Evolutionary conservation across 2,888 invertebrate genomes (phyloP), one percentile per base, ranked within the genome.

Genomic region (Trissonchulus latispiculum): DNA sequence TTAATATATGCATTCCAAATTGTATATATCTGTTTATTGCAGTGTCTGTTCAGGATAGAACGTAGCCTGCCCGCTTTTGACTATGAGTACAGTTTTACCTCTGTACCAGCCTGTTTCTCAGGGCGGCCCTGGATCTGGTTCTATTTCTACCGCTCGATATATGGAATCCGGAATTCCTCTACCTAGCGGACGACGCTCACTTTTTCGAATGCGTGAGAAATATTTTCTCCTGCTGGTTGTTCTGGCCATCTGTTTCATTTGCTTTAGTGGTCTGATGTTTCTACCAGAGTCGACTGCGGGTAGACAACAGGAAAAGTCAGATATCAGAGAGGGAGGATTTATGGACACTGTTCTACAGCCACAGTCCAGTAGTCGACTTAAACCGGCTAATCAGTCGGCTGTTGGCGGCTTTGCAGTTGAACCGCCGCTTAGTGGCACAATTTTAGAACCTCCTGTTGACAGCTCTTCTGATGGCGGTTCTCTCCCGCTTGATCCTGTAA

Each of bases 141-240:
- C n/a, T n/a, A n/a, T n/a, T n/a, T n/a, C n/a, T n/a, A n/a, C n/a
- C n/a, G n/a, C n/a, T n/a, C 48, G 48, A 8, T 48, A 48, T 23
- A 8, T 48, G 8, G 8, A 48, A 8, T 15, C 48, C 8, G 48
- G 48, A 8, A 23, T 48, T 8, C 48, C 48, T 8, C 48, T 48
- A 23, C 48, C 48, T 8, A 15, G 8, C 23, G 48, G 48, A 23
- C 8, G 48, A 23, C 8, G 48, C 8, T 48, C 48, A 15, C 48
- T 48, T 8, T 48, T 61, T 31, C 36, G 70, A n/a, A 2, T 70
- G 70, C 37, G 70, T 28, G 72, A 71, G 36, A 71, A 62, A 61
- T 33, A 61, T 32, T 23, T 72, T 18, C 15, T 72, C 36, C 48
- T 48, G 8, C 8, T 23, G 48, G 2, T 35, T 8, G 59, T 67